These are phyloP conservation scores for Yponomeuta plumbellus DNA, from an alignment of 2,888 invertebrate genomes.

Conservation along the genomic window DNA sequence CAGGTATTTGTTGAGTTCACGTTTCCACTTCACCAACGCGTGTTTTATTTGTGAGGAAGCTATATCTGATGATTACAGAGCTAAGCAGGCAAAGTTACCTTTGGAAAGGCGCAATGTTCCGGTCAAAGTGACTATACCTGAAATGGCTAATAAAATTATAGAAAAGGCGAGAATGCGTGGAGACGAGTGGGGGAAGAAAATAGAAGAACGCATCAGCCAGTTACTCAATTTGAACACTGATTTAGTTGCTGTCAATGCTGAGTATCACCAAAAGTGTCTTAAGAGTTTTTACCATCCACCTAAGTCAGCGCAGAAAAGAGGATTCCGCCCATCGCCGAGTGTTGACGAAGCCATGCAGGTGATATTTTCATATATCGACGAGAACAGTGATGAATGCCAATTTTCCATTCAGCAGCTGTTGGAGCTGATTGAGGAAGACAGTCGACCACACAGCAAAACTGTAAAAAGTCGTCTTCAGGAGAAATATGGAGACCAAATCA, in stretches of 20 bases:
- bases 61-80: neutral
- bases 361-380: conserved; percentile 3
- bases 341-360: conserved; percentile 12
- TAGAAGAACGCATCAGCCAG: conserved; percentile 12
- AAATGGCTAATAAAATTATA: conserved; percentile 4
- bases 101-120: conserved; percentile 5
- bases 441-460: neutral
- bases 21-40: conserved; percentile 7
- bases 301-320: neutral
- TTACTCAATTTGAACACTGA: conserved; percentile 4
- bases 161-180: conserved; percentile 7
- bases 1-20: conserved; percentile 6
- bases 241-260: conserved; percentile 2
- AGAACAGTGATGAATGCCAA: conserved; percentile 13
- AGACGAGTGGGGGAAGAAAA: conserved; percentile 7
- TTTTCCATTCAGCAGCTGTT: conserved; percentile 4
- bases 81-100: conserved; percentile 2
- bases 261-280: conserved; percentile 7
- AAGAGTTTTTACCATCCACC: neutral
- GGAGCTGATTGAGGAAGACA: conserved; percentile 4
- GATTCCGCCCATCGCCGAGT: neutral
- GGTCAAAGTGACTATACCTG: neutral
- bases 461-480: conserved; percentile 4
- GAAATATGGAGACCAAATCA: conserved; percentile 3
- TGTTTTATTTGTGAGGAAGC: conserved; percentile 13